A percentile compares a stretch with the other conserved stretches of the same genome.
phyloP scores from a whole-genome alignment of 2,888 invertebrate genomes.

The Catonia carolina region DNA sequence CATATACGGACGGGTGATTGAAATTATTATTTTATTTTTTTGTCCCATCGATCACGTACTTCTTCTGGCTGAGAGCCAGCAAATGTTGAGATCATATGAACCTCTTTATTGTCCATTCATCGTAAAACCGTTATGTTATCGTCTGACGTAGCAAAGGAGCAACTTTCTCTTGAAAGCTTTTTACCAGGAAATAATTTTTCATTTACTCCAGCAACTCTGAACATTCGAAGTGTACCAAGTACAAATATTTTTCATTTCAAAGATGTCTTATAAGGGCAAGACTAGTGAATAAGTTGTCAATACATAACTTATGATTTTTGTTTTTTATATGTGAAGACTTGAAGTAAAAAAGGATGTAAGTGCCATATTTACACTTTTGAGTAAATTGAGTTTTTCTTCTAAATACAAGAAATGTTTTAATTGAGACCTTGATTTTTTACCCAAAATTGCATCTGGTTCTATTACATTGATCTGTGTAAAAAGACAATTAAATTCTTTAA shows the following conservation, averaged over 20 bases:
- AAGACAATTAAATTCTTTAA: too few species aligned
- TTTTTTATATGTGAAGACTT: too few species aligned
- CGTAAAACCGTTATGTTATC: conserved; percentile 26
- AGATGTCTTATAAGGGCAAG: not conserved
- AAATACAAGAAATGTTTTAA: too few species aligned
- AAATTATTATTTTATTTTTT: conserved; percentile 19
- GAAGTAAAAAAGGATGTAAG: too few species aligned
- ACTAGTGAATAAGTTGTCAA: conserved; percentile 7
- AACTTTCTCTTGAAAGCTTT: conserved; percentile 13
- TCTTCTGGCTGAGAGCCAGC: conserved; percentile 21
- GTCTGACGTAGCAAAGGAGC: conserved; percentile 20
- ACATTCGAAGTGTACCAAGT: conserved; percentile 9
- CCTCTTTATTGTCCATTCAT: conserved; percentile 25
- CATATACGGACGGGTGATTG: conserved; percentile 17
- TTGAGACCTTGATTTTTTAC: too few species aligned
- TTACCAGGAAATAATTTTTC: conserved; percentile 15
- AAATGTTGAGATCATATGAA: conserved; percentile 25
- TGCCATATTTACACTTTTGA: too few species aligned
- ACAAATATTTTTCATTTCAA: not conserved
- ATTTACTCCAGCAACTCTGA: conserved; percentile 10
- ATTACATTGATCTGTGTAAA: too few species aligned
- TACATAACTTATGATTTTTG: conserved; percentile 13
- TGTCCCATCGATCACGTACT: conserved; percentile 21
- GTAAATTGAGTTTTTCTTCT: too few species aligned
- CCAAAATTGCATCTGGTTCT: too few species aligned